Evolutionary conservation across 2,113 vertebrate genomes (phyloP), one percentile per base, ranked within the genome.

Genomic region (Cheirogaleus medius): DNA sequence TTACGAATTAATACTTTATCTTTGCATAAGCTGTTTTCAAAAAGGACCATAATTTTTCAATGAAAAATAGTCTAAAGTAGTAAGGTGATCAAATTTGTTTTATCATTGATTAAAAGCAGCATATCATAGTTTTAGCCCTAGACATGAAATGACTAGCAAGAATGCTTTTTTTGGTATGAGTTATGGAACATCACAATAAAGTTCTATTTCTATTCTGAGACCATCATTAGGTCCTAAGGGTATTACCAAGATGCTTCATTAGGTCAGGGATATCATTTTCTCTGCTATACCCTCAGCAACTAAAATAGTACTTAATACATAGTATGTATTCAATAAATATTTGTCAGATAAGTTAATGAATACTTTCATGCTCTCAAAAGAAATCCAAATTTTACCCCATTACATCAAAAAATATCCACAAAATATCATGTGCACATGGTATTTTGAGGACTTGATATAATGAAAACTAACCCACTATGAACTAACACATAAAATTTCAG

Each of bases 1-100:
- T 63, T 84, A 78, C 74, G 13, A 93, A 95, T 81, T 20, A 87
- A 78, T 94, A 44, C 3, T 94, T 92, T 6, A 90, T 84, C 37
- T 52, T 91, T 78, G 94, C 0, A 89, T 69, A 71, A 97, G 25
- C 37, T 77, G 1, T 68, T 87, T 56, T 78, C 11, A 81, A 73
- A 90, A 88, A 85, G 37, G 17, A 73, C 39, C 82, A 29, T 27
- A 87, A 80, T 68, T 88, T 56, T 93, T 56, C 47, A 69, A 71
- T 90, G 39, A 87, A 44, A 84, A 87, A 87, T 84, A 25, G 6
- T 68, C 47, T 76, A 92, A 82, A 68, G 20, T 32, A 60, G 13
- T 77, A 90, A 96, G 25, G 23, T 60, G 10, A 37, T 87, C 29
- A 94, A 73, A 89, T 66, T 58, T 81, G 68, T 29, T 81, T 56